These are phyloP conservation scores for Labia minor DNA, from an alignment of 2,888 invertebrate genomes.

Conservation along the genomic window DNA sequence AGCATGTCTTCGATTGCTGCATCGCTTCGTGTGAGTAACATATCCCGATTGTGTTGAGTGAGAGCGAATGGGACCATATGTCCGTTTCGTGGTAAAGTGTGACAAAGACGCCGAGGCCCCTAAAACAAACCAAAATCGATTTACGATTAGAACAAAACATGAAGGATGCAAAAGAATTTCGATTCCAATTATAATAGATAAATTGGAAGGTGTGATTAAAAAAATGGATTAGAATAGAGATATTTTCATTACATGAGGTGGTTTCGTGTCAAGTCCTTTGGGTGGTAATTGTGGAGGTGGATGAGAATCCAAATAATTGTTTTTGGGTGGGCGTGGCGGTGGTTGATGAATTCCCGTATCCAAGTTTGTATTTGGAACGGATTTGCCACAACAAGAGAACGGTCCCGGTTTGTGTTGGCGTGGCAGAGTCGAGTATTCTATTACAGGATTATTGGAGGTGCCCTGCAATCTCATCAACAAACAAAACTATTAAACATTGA, in stretches of 20 bases:
- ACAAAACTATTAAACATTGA: slow-evolving; percentile 1
- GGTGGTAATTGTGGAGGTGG: slow-evolving; percentile 2
- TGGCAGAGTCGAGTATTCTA: slow-evolving; percentile 62
- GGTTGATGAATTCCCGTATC: slow-evolving; percentile 51
- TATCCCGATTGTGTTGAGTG: neutral
- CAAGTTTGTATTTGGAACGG: slow-evolving; percentile 38
- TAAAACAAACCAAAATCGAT: neutral
- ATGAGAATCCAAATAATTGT: slow-evolving; percentile 30
- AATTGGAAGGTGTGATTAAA: no score
- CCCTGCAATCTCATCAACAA: slow-evolving; percentile 8
- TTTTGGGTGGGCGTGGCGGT: slow-evolving; percentile 59
- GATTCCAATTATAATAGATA: no score
- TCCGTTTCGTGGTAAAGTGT: neutral
- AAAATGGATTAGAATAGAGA: no score
- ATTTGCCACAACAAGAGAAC: slow-evolving; percentile 58
- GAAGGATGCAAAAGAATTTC: no score
- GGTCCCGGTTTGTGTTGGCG: slow-evolving; percentile 46
- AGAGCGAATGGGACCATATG: neutral
- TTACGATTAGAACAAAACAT: neutral
- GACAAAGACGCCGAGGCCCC: neutral
- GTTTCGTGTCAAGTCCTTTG: neutral
- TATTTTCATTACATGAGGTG: neutral
- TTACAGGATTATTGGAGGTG: slow-evolving; percentile 33
- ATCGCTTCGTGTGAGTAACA: neutral
- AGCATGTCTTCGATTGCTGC: neutral